Percentiles rank a stretch among this genome's conserved stretches.
phyloP scores from a whole-genome alignment of 2,888 invertebrate species.

The Ectemnius lituratus region DNA sequence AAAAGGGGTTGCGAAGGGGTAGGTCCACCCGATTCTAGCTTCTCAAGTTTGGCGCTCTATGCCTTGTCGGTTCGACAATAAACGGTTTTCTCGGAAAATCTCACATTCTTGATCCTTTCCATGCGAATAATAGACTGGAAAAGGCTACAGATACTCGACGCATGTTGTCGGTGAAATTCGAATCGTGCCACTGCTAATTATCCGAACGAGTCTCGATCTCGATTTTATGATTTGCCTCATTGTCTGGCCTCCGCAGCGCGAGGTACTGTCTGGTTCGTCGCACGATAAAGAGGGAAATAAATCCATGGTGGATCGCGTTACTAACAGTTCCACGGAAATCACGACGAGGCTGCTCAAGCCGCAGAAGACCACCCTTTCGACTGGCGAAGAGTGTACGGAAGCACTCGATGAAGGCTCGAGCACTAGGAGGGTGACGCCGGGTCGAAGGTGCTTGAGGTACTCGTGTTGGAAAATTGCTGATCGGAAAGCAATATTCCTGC shows the following conservation, averaged over 20 bases:
- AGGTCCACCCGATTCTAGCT: constrained; percentile 48
- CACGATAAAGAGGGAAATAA: constrained; percentile 37
- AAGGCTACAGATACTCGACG: too few species aligned
- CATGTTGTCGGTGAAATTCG: too few species aligned
- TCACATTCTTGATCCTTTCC: not conserved
- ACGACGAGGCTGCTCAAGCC: constrained; percentile 54
- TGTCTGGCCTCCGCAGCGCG: too few species aligned
- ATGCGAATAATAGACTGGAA: too few species aligned
- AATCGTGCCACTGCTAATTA: too few species aligned
- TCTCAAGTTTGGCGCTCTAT: constrained; percentile 53
- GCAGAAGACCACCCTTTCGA: constrained; percentile 49
- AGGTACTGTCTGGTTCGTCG: too few species aligned
- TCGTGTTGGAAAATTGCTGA: constrained; percentile 61
- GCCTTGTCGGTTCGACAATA: constrained; percentile 39
- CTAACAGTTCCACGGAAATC: constrained; percentile 57
- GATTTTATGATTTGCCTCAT: too few species aligned
- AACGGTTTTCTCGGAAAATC: constrained; percentile 5
- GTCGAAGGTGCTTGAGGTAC: constrained; percentile 57
- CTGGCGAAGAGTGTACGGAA: constrained; percentile 50
- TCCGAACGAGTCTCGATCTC: too few species aligned
- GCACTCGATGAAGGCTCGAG: constrained; percentile 58
- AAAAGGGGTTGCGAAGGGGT: constrained; percentile 48
- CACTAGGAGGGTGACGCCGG: constrained; percentile 58
- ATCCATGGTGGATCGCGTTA: constrained; percentile 54
- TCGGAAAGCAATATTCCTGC: constrained; percentile 56